Evolutionary conservation across 2,113 vertebrate species (phyloP), one percentile per base, ranked within the genome.

Genomic region (Oncorhynchus kisutch): DNA sequence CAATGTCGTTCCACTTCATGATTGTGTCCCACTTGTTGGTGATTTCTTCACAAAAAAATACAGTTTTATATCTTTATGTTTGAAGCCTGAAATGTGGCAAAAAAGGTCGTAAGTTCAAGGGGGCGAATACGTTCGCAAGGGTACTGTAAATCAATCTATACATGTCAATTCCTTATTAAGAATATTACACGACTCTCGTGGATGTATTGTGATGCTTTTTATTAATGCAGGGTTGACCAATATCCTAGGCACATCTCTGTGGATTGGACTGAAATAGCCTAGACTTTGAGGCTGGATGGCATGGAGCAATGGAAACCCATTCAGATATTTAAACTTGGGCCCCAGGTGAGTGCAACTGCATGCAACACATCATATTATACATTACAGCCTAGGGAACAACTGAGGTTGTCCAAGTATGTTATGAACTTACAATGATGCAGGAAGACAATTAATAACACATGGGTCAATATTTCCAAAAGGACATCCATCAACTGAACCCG

Each of bases 261-360:
- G 98, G 98, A 94, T 96, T 78, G 98, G 98, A 76, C 94, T 99
- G 2, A 97, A 97, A 98, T 88, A 96, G 95, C 84, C 89, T 98
- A 89, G 94, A 95, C 82, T 93, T 90, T 83, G 93, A 94, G 60
- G 95, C 87, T 1, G 97, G 98, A 18, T 99, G 98, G 98, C 95
- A 97, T 99, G 98, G 98, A 95, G 93, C 82, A 90, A 94, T 27
- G 91, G 94, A 66, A 93, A 94, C 74, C 96, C 98, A 0, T 98
- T 99, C 82, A 92, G 96, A 81, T 99, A 96, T 85, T 83, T 99
- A 77, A 99, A 99, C 80, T n/a, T 99, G 97, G 98, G 92, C 95
- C 71, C 97, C 97, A 93, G 97, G 97, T 98, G 84, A 90, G 91
- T 74, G n/a, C 3, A 59, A 14, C 31, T 11, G 0, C 20, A 39